Conservation (phyloP, 2,797 vertebrate species). For the Labroides dimidiatus region DNA sequence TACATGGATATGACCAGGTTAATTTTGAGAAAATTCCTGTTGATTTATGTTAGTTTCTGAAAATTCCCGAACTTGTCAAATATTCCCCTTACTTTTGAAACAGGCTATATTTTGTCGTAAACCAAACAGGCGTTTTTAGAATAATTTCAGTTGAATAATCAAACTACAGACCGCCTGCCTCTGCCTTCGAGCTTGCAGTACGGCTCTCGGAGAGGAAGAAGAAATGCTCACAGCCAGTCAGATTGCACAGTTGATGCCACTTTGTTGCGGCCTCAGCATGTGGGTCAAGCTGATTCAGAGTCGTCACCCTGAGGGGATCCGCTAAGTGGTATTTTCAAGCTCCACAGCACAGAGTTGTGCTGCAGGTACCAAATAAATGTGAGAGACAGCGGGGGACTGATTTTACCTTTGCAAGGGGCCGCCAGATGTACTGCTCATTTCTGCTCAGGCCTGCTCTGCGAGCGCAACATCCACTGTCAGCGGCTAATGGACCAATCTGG, state of each 20-base stretch:
- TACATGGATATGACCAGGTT: no score
- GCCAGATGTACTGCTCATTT: slow-evolving; percentile 54
- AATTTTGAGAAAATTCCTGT: no score
- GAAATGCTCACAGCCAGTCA: slow-evolving; percentile 74
- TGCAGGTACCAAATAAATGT: slow-evolving; percentile 59
- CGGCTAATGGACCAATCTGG: slow-evolving; percentile 59
- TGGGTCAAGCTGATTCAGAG: slow-evolving; percentile 60
- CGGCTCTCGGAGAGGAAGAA: slow-evolving; percentile 41
- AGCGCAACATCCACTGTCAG: slow-evolving; percentile 54
- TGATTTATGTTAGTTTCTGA: no score
- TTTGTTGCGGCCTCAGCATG: slow-evolving; percentile 57
- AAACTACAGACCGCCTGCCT: neutral
- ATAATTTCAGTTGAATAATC: neutral
- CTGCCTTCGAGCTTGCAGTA: slow-evolving; percentile 17
- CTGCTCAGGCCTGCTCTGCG: slow-evolving; percentile 43
- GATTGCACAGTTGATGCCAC: slow-evolving; percentile 54
- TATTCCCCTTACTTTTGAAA: no score
- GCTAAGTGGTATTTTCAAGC: slow-evolving; percentile 74
- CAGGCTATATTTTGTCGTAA: no score
- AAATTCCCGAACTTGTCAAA: no score
- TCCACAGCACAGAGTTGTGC: slow-evolving; percentile 58
- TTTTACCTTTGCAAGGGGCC: slow-evolving; percentile 56
- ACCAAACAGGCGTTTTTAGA: neutral
- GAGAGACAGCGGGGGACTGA: slow-evolving; percentile 56
- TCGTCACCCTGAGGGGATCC: slow-evolving; percentile 70